A percentile compares a stretch with the other conserved stretches of the same genome.
These are phyloP conservation scores for Ptilonorhynchus violaceus DNA, from an alignment of 2,113 vertebrate genomes.

Conservation along the genomic window DNA sequence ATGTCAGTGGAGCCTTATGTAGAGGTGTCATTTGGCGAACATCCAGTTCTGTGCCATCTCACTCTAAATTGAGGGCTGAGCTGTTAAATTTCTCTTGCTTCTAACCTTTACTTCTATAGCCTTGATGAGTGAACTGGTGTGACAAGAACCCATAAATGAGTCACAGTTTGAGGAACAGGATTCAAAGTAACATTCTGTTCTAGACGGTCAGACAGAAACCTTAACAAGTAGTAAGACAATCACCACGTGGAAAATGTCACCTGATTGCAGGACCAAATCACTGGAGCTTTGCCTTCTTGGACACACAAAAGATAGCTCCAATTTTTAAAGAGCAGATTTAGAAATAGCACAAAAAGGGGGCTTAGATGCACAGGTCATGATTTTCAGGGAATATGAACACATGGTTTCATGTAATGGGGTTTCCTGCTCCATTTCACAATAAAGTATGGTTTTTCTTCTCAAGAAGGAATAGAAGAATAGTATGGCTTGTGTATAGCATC, in stretches of 20 bases:
- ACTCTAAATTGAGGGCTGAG: neutral
- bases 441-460: neutral
- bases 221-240: neutral
- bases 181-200: conserved; percentile 33
- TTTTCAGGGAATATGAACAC: neutral
- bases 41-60: neutral
- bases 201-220: neutral
- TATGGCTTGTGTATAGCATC: neutral
- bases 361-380: neutral
- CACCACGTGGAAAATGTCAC: neutral
- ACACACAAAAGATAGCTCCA: neutral
- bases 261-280: neutral
- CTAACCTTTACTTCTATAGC: conserved; percentile 4
- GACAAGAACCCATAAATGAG: neutral
- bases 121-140: neutral
- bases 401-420: neutral
- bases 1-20: neutral
- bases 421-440: neutral
- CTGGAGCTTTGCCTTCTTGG: neutral
- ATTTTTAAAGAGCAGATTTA: neutral
- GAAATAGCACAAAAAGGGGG: neutral
- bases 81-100: neutral
- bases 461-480: neutral
- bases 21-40: neutral
- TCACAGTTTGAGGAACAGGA: neutral